Conservation (phyloP, 2,797 vertebrate species). For the Xenops minutus region DNA sequence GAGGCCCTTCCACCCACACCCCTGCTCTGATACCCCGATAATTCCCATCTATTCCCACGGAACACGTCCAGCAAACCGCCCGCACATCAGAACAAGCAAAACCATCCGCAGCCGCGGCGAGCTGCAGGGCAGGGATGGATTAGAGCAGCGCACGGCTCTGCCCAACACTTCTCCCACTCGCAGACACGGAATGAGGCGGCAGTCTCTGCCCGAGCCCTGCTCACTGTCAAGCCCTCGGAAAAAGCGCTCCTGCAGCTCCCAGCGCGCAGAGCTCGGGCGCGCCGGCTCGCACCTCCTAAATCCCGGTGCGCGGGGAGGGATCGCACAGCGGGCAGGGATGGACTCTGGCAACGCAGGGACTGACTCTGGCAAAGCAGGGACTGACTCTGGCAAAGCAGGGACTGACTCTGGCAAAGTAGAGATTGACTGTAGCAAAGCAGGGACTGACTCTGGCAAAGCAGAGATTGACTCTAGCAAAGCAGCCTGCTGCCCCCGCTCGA, state of each 20-base stretch:
- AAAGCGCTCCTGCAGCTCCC: conserved; percentile 10
- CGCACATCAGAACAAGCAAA: not conserved
- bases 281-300: conserved; percentile 34
- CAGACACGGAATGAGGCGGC: not conserved
- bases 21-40: not conserved
- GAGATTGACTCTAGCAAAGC: not conserved
- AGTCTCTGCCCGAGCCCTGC: conserved; percentile 10
- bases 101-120: not conserved
- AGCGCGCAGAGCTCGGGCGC: conserved; percentile 23
- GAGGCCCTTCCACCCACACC: not conserved
- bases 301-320: no score
- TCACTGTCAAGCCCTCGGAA: conserved; percentile 10
- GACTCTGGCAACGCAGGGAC: not conserved
- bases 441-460: not conserved
- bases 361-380: not conserved
- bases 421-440: not conserved
- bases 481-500: conserved; percentile 57
- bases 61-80: not conserved
- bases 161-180: conserved; percentile 10
- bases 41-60: not conserved
- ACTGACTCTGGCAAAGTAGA: no score
- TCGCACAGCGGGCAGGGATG: no score
- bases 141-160: not conserved
- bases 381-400: not conserved
- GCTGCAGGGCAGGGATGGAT: not conserved